Evolutionary conservation across 1,140 invertebrate genomes (phyloP), one percentile per base, ranked within the genome.

Genomic region (Brachionus paranguensis): DNA sequence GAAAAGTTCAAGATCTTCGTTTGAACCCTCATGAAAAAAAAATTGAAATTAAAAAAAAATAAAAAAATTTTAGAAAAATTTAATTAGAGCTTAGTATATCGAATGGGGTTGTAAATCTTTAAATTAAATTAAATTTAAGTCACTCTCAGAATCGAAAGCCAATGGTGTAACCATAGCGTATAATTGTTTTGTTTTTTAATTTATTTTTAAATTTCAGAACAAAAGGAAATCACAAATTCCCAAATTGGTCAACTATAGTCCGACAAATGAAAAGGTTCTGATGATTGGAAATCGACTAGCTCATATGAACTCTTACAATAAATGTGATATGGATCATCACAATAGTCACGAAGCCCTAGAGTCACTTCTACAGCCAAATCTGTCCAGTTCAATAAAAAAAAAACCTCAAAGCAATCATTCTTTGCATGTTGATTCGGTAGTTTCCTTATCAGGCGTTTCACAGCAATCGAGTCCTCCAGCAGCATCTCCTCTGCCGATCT

Each of bases 231-330:
- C 50, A 11, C 47, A 78, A 55, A 55, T 78, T 8, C 50, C 27
- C 29, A 78, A 55, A 17, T n/a, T 70, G 3, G 60, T 43, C 2
- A 83, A 29, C 17, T 72, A 68, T 1, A 53, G 24, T 27, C 45
- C 79, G 29, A 68, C 47, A 20, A 83, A 83, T 37, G 55, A 68
- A 29, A 83, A 68, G 29, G 60, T 83, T 4, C 17, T 68, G 2
- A 50, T 83, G n/a, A 83, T 83, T 14, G 81, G 81, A 20, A 83
- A 83, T 70, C 81, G 81, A 14, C 27, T 83, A 24, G 81, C 81
- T 33, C 81, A 83, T 41, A 43, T 83, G 60, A 68, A 83, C 43
- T 70, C 37, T 2, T 83, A 83, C 29, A 72, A 72, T 20, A 72
- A 72, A 43, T 43, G 68, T 17, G 68, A 72, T 43, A 8, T 72